Conservation (phyloP, 2,113 vertebrate genomes). For the Hepsetus odoe region DNA sequence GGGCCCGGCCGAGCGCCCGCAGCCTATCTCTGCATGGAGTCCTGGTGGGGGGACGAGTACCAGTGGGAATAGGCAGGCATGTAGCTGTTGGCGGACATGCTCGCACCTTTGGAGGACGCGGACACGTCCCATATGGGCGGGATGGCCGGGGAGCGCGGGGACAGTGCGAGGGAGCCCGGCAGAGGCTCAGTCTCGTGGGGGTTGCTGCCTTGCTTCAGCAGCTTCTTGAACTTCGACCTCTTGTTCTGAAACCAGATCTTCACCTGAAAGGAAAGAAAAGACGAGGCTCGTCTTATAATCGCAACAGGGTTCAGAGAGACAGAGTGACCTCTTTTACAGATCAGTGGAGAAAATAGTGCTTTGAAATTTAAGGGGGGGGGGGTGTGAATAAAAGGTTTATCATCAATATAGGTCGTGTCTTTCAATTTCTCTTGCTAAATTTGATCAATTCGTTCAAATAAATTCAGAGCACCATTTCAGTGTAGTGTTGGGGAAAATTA, state of each 20-base stretch:
- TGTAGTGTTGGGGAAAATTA: too few relatives aligned
- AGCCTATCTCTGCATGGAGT: constrained; percentile 97
- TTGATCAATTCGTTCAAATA: too few relatives aligned
- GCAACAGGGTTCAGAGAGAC: too few relatives aligned
- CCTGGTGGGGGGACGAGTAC: constrained; percentile 98
- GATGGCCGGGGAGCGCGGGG: constrained; percentile 93
- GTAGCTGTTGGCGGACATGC: constrained; percentile 97
- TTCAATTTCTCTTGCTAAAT: too few relatives aligned
- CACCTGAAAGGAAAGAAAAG: constrained; percentile 76
- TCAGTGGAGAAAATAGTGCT: too few relatives aligned
- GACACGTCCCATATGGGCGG: constrained; percentile 99
- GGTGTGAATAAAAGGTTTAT: too few relatives aligned
- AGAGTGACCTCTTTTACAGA: too few relatives aligned
- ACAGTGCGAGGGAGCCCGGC: constrained; percentile 89
- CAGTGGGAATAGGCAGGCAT: constrained; percentile 98
- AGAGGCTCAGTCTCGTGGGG: constrained; percentile 92
- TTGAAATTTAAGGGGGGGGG: too few relatives aligned
- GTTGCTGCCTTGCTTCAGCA: constrained; percentile 95
- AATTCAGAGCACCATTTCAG: too few relatives aligned
- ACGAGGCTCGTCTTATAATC: too few relatives aligned
- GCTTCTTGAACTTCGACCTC: constrained; percentile 99
- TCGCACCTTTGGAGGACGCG: constrained; percentile 94
- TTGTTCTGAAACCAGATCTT: constrained; percentile 99
- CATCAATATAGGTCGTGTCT: too few relatives aligned
- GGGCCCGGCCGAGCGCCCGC: constrained; percentile 48